Base-by-base conservation (phyloP, 2,797 vertebrate genomes). In the Spondyliosoma cantharus region DNA sequence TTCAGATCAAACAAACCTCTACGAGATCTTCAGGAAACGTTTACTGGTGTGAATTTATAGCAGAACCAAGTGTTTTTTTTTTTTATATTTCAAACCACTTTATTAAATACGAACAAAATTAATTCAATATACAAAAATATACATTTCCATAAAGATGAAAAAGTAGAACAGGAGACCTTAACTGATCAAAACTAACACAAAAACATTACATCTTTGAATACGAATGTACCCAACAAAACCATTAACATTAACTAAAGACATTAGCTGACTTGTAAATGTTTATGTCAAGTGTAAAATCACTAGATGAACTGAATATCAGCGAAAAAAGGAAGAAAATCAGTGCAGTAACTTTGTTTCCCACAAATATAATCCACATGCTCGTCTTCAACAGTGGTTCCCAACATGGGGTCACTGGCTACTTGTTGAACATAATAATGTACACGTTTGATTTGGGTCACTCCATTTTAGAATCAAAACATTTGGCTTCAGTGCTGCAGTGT, bases 71-170 rank as follows among this genome's bases (percentile, higher is more conserved):
- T 45, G 32, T 1, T 6, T 32, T 32, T 32, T 37, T 37, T 37
- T 37, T 37, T 37, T 9, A 37, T 37, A 37, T 37, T 37, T 37
- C 8, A 7, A 15, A 32, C 17, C 27, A 27, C 32, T 83, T 76
- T 56, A 76, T 68, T 53, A 83, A 57, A 75, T 49, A 52, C 17
- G 1, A 56, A 0, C 19, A 69, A 57, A 65, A 50, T 11, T 0
- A 12, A 32, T 42, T 5, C 5, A 3, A 22, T 59, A 71, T 24
- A 71, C 12, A 49, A 20, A 73, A 37, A 32, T 27, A 25, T 14
- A 57, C 2, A 27, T 27, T 12, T 45, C 16, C 1, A 43, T 25
- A 8, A 22, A 50, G 16, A 56, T 53, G 1, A 13, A 54, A 71
- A 24, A 16, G 37, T 3, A 43, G 22, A 32, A 29, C 2, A 45